Conservation (phyloP, 2,888 invertebrate species). For the Eupithecia exiguata region DNA sequence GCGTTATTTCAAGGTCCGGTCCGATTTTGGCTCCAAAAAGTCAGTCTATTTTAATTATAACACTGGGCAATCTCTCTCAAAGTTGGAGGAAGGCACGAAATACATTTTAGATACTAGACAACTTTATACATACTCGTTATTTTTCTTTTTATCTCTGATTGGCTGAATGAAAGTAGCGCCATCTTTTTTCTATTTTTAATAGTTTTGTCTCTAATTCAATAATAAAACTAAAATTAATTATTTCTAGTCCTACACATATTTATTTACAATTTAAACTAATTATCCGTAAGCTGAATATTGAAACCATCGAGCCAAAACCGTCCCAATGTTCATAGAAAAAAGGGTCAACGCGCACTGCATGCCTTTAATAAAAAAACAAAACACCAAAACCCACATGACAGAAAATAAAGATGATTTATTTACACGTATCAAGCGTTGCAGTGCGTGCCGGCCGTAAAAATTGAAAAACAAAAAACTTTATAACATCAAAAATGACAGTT, state of each 20-base stretch:
- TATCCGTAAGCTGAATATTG: conserved; percentile 19
- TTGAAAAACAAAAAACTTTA: conserved; percentile 16
- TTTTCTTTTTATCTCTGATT: neutral
- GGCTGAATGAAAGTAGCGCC: neutral
- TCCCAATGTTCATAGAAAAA: conserved; percentile 42
- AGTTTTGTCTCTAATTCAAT: conserved; percentile 5
- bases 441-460: conserved; percentile 28
- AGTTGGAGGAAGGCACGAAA: conserved; percentile 32
- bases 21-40: conserved; percentile 45
- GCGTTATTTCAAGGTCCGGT: conserved; percentile 45
- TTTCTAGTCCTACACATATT: conserved; percentile 16
- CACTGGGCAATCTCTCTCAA: conserved; percentile 32
- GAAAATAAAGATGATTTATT: conserved; percentile 17
- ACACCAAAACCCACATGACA: conserved; percentile 11
- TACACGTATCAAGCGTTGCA: conserved; percentile 21
- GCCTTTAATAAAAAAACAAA: conserved; percentile 10
- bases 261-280: conserved; percentile 31
- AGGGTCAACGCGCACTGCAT: conserved; percentile 30
- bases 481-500: conserved; percentile 21
- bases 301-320: conserved; percentile 53
- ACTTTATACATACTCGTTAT: neutral
- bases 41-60: conserved; percentile 27
- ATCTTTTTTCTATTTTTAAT: conserved; percentile 2
- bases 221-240: conserved; percentile 22
- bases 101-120: conserved; percentile 26